Conservation (phyloP, 2,113 vertebrate species). For the Sebastes fasciatus region DNA sequence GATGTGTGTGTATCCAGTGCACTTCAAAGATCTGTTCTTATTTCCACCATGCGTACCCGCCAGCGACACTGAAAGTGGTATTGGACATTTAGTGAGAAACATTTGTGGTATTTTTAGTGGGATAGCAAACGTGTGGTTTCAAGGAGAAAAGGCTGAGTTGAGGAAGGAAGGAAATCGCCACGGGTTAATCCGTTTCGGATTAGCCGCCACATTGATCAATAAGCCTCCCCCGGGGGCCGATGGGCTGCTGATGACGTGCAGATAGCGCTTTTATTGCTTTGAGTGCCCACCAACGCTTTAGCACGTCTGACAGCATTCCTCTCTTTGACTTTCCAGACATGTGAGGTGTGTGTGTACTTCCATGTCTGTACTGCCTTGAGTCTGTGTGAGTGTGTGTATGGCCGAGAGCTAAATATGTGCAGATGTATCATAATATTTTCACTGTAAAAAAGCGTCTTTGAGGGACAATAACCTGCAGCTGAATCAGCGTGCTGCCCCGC, state of each 20-base stretch:
- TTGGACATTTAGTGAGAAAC: slow-evolving; percentile 50
- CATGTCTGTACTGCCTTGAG: not conserved
- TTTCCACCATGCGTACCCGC: slow-evolving; percentile 40
- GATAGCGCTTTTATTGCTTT: slow-evolving; percentile 39
- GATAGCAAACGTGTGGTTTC: slow-evolving; percentile 5
- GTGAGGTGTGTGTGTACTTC: slow-evolving; percentile 19
- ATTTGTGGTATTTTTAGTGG: slow-evolving; percentile 39
- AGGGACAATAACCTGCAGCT: slow-evolving; percentile 86
- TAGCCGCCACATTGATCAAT: slow-evolving; percentile 52
- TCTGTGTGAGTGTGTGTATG: slow-evolving; percentile 30
- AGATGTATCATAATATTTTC: slow-evolving; percentile 88
- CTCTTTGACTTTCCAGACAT: not conserved
- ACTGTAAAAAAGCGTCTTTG: slow-evolving; percentile 78
- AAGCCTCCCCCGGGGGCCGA: slow-evolving; percentile 16
- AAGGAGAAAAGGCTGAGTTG: not conserved
- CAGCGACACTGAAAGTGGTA: slow-evolving; percentile 36
- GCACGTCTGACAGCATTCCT: slow-evolving; percentile 44
- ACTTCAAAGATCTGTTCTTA: slow-evolving; percentile 66
- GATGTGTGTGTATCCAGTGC: slow-evolving; percentile 46
- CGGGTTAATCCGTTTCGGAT: slow-evolving; percentile 45
- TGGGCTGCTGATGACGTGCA: slow-evolving; percentile 32
- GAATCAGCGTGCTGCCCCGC: slow-evolving; percentile 82
- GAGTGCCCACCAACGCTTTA: slow-evolving; percentile 44
- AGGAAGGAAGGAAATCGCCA: slow-evolving; percentile 26
- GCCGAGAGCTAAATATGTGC: slow-evolving; percentile 80